Conservation (phyloP, 2,888 invertebrate genomes). For the Perdita meconis region DNA sequence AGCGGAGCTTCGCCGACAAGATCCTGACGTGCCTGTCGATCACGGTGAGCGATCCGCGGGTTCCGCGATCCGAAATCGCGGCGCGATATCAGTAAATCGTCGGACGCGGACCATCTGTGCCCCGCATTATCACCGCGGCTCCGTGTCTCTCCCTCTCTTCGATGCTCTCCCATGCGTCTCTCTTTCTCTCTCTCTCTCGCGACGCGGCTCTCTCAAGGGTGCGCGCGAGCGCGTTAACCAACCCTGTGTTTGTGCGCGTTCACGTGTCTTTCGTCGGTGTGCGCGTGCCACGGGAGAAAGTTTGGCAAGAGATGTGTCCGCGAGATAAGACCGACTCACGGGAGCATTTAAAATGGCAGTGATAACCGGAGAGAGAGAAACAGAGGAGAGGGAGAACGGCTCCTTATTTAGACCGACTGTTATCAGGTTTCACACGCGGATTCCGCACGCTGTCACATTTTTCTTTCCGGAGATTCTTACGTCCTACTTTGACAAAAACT, state of each 20-base stretch:
- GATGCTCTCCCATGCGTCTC: constrained; percentile 38
- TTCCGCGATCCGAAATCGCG: no score
- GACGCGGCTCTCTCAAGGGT: constrained; percentile 50
- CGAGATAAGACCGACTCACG: constrained; percentile 82
- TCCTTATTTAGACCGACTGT: constrained; percentile 84
- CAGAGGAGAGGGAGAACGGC: constrained; percentile 71
- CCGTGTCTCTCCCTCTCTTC: no score
- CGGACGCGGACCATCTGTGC: constrained; percentile 71
- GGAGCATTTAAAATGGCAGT: constrained; percentile 82
- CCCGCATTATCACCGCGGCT: constrained; percentile 40
- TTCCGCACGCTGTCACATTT: constrained; percentile 67
- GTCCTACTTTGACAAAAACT: constrained; percentile 44
- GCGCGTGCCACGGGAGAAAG: constrained; percentile 81
- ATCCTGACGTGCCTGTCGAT: constrained; percentile 83
- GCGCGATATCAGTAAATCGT: constrained; percentile 57
- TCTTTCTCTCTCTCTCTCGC: constrained; percentile 23
- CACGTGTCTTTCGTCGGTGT: constrained; percentile 33
- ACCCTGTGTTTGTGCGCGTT: constrained; percentile 26
- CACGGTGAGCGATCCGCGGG: no score
- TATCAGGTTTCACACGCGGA: constrained; percentile 83
- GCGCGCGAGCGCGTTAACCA: constrained; percentile 27
- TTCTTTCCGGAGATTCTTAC: constrained; percentile 18
- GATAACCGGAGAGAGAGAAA: no score
- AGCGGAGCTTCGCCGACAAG: constrained; percentile 89
- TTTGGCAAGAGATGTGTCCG: constrained; percentile 84